Conservation (phyloP, 2,888 invertebrate species). For the Ceraclea dissimilis region DNA sequence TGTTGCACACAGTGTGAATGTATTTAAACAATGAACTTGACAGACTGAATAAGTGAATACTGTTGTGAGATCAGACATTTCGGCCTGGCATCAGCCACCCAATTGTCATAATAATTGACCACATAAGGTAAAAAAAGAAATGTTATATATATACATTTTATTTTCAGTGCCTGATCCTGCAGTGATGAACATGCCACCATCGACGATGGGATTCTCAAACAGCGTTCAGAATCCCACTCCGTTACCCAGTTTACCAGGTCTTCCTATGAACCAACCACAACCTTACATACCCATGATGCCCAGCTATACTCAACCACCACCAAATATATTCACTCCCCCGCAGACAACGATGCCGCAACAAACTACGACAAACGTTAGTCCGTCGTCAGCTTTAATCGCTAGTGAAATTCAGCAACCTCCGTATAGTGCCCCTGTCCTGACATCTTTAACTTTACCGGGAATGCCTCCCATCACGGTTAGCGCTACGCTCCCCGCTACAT, state of each 20-base stretch:
- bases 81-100: too few species aligned
- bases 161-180: not conserved
- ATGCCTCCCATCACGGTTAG: slow-evolving; percentile 77
- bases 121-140: too few species aligned
- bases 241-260: slow-evolving; percentile 44
- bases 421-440: slow-evolving; percentile 47
- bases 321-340: slow-evolving; percentile 22
- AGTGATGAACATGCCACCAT: slow-evolving; percentile 30
- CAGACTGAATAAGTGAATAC: too few species aligned
- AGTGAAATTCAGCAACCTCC: slow-evolving; percentile 33
- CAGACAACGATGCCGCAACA: not conserved
- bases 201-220: slow-evolving; percentile 40
- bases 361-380: not conserved
- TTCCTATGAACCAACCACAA: slow-evolving; percentile 48
- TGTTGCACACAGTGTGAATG: too few species aligned
- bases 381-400: not conserved
- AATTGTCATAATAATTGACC: too few species aligned
- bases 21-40: too few species aligned
- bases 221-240: slow-evolving; percentile 48
- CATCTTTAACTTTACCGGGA: slow-evolving; percentile 65
- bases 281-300: slow-evolving; percentile 48
- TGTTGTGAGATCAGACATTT: too few species aligned
- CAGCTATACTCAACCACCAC: slow-evolving; percentile 37
- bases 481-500: slow-evolving; percentile 56
- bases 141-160: too few species aligned